Evolutionary conservation across 2,113 vertebrate species (phyloP), one percentile per base, ranked within the genome.

Genomic region (Leuciscus idus): DNA sequence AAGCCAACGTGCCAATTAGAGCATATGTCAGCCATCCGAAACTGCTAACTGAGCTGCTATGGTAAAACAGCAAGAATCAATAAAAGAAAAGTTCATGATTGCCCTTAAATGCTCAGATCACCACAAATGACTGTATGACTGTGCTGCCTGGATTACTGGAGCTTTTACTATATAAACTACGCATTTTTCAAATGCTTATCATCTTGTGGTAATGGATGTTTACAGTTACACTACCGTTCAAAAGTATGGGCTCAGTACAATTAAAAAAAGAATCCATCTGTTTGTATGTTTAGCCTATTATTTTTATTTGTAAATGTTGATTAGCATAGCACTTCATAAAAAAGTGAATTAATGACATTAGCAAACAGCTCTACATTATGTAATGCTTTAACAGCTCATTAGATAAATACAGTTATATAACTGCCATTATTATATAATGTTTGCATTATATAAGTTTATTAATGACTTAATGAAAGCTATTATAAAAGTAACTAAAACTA

Each of bases 91-190:
- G 48, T 70, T 83, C 33, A 83, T 72, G 81, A 72, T 72, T 52
- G 46, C 17, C 46, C 26, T 28, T 19, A 52, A 83, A 83, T 19
- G 70, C 59, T 52, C 46, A 72, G 46, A 83, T 83, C 66, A 70
- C 81, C 81, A 83, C 64, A 55, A 55, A 83, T 70, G 21, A 26
- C 46, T 70, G 50, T n/a, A 70, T 64, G 80, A 68, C 62, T 82
- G 8, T 36, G 64, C 15, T 11, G 62, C 19, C 28, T n/a, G 64
- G 26, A 70, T 33, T 83, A 52, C 81, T 70, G 62, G n/a, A 70
- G 43, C 46, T 83, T 83, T 80, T 33, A 72, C 46, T 50, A 17
- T 9, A 70, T n/a, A 33, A 83, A 52, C 66, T 9, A 2, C 6
- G 13, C 33, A 62, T 43, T 80, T 80, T 57, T 80, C 23, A 64